Conservation (phyloP, 2,113 vertebrate species). For the Elachura formosa region DNA sequence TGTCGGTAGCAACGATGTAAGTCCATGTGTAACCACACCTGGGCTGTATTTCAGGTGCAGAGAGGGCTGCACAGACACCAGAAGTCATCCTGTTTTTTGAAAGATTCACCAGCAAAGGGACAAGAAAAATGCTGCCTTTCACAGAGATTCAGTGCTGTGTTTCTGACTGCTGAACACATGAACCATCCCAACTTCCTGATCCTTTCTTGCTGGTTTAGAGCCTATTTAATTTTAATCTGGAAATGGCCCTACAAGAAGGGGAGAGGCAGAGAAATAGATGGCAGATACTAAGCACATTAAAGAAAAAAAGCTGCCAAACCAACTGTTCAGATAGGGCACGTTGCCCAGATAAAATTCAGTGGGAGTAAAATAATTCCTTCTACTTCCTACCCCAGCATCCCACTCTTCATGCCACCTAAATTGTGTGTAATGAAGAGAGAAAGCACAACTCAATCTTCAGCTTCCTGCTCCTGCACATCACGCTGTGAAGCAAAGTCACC, state of each 20-base stretch:
- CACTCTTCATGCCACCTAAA: not conserved
- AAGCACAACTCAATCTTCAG: not conserved
- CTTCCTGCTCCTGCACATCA: not conserved
- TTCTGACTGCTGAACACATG: not conserved
- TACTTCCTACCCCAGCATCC: conserved; percentile 16
- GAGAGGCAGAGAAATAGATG: not conserved
- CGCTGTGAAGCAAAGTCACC: not conserved
- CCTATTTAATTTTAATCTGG: not conserved
- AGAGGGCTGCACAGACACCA: not conserved
- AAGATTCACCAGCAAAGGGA: not conserved
- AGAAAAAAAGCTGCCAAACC: not conserved
- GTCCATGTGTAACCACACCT: not conserved
- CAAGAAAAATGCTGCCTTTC: not conserved
- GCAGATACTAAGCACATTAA: not conserved
- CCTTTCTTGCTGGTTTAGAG: not conserved
- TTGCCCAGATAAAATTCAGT: conserved; percentile 45
- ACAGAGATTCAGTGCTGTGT: not conserved
- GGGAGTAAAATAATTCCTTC: conserved; percentile 21
- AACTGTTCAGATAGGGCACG: conserved; percentile 4
- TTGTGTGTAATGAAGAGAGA: not conserved
- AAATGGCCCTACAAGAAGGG: not conserved
- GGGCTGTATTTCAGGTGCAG: not conserved
- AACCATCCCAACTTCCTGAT: not conserved
- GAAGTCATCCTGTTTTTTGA: not conserved
- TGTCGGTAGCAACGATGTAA: not conserved